Percentiles rank a stretch among this genome's conserved stretches.
Evolutionary conservation across 2,888 invertebrate species (phyloP).

Genomic region (Cylindroiulus punctatus): DNA sequence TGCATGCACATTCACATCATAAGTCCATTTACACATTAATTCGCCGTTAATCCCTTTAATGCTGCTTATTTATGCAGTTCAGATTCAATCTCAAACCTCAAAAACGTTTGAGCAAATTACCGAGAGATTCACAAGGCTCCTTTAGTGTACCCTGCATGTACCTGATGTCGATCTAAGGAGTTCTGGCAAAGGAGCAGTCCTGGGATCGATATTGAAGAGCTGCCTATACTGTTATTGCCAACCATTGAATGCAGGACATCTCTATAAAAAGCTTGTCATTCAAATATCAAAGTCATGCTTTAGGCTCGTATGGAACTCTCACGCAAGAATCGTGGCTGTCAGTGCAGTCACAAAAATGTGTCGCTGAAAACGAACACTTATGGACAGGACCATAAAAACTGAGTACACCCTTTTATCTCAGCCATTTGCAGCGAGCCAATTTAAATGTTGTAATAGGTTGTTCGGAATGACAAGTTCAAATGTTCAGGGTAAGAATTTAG

Average conservation of each 20-base stretch:
- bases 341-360: not conserved
- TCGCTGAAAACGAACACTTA: not conserved
- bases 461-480: too few relatives aligned
- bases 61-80: not conserved
- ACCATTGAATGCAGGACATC: not conserved
- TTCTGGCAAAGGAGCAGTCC: not conserved
- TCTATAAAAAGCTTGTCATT: conserved; percentile 30
- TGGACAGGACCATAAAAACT: too few relatives aligned
- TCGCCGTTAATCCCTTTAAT: too few relatives aligned
- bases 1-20: too few relatives aligned
- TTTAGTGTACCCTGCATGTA: not conserved
- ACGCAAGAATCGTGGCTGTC: not conserved
- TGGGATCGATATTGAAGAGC: not conserved
- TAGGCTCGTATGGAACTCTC: not conserved
- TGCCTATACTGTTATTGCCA: not conserved
- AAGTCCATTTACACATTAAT: too few relatives aligned
- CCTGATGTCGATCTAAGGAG: not conserved
- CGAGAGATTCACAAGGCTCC: not conserved
- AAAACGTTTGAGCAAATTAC: not conserved
- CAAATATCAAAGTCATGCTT: not conserved
- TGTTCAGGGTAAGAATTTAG: too few relatives aligned
- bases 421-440: not conserved
- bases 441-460: too few relatives aligned
- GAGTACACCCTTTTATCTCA: not conserved
- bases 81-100: not conserved